Conservation (phyloP, 2,888 invertebrate genomes). For the Vandiemenella viatica region DNA sequence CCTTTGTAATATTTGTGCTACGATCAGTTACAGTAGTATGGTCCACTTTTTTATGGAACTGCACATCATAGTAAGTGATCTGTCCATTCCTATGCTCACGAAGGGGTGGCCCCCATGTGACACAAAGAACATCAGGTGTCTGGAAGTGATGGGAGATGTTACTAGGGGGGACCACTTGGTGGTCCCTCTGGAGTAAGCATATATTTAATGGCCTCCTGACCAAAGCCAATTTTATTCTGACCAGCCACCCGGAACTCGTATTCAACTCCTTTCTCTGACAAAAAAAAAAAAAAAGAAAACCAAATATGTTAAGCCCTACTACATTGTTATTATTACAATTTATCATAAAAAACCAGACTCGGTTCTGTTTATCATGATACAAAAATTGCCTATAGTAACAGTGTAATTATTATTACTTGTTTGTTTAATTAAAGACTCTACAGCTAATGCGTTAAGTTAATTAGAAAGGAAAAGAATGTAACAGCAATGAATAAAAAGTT, state of each 20-base stretch:
- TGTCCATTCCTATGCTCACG: constrained; percentile 85
- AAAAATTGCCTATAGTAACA: too few relatives aligned
- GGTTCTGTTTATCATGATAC: too few relatives aligned
- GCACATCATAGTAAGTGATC: constrained; percentile 82
- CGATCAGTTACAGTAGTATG: constrained; percentile 61
- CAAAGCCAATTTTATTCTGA: constrained; percentile 85
- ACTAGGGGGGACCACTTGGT: constrained; percentile 72
- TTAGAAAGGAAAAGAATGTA: too few relatives aligned
- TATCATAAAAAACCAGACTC: too few relatives aligned
- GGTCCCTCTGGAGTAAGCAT: constrained; percentile 89
- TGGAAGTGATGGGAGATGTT: constrained; percentile 76
- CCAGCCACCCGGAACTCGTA: constrained; percentile 97
- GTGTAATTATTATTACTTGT: too few relatives aligned
- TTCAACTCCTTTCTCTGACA: constrained; percentile 69
- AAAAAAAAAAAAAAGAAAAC: background rate
- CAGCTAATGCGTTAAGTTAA: too few relatives aligned
- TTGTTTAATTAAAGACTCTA: too few relatives aligned
- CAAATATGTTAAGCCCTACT: too few relatives aligned
- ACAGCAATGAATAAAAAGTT: too few relatives aligned
- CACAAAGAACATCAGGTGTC: constrained; percentile 81
- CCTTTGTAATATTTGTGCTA: constrained; percentile 58
- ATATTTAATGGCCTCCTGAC: constrained; percentile 83
- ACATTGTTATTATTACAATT: too few relatives aligned
- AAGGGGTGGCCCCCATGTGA: constrained; percentile 77
- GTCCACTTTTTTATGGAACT: constrained; percentile 80